Evolutionary conservation across 2,113 vertebrate species (phyloP).

Genomic region (Lophotis ruficrista): DNA sequence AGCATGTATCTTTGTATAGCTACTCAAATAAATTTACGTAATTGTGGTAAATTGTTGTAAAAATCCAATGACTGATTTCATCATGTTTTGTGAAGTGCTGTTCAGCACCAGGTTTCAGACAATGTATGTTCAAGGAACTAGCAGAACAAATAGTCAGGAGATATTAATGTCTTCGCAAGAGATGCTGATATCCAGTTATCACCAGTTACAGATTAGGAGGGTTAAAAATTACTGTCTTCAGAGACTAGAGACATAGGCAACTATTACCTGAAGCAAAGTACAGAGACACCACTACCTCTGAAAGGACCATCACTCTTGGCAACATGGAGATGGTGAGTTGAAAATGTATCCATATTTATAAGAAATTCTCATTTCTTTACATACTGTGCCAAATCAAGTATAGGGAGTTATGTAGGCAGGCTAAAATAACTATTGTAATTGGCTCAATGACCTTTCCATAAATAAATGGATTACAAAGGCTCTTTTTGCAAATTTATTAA

Average conservation of each 20-base stretch:
- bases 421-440: neutral
- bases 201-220: neutral
- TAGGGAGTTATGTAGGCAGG: neutral
- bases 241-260: neutral
- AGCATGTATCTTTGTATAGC: neutral
- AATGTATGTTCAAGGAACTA: neutral
- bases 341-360: accelerated
- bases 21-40: neutral
- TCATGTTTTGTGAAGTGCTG: neutral
- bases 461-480: neutral
- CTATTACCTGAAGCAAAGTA: neutral
- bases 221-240: neutral
- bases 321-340: neutral
- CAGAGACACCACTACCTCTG: neutral
- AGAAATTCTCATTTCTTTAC: neutral
- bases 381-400: neutral
- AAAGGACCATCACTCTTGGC: accelerated
- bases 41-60: neutral
- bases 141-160: neutral
- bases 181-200: neutral
- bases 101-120: neutral
- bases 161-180: neutral
- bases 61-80: neutral
- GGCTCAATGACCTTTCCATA: neutral
- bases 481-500: neutral